A percentile compares a stretch with the other conserved stretches of the same genome.
phyloP scores from a whole-genome alignment of 1,140 invertebrate genomes.

The Gryon sp. region DNA sequence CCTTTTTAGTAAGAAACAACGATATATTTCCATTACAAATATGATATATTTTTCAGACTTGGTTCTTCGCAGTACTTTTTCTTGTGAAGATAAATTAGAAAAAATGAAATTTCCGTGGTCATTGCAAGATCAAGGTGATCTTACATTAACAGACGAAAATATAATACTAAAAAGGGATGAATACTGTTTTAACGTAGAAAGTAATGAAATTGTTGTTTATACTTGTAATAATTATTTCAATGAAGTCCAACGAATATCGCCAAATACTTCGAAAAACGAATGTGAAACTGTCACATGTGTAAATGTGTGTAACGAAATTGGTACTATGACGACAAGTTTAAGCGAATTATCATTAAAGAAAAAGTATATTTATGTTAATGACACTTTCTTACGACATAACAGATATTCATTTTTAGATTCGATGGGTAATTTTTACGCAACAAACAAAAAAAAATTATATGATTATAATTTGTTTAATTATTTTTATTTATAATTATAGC shows the following conservation, averaged over 20 bases:
- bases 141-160: background rate
- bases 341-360: slow-evolving; percentile 3
- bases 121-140: background rate
- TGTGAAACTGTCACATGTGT: slow-evolving; percentile 9
- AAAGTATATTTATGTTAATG: slow-evolving; percentile 27
- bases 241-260: too few species aligned
- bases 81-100: background rate
- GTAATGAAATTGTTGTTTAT: background rate
- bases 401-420: background rate
- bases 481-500: too few species aligned
- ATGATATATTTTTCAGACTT: slow-evolving; percentile 27
- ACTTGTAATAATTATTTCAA: background rate
- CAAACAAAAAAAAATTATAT: background rate
- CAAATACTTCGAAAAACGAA: too few species aligned
- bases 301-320: background rate
- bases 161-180: slow-evolving; percentile 3
- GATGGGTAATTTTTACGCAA: background rate
- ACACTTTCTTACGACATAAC: slow-evolving; percentile 14
- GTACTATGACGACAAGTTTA: background rate
- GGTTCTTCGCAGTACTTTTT: background rate
- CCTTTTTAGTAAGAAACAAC: too few species aligned
- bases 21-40: too few species aligned
- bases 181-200: slow-evolving; percentile 18
- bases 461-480: background rate
- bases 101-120: slow-evolving; percentile 8